phyloP scores from a whole-genome alignment of 2,888 invertebrate genomes.

The Apamea sordens region DNA sequence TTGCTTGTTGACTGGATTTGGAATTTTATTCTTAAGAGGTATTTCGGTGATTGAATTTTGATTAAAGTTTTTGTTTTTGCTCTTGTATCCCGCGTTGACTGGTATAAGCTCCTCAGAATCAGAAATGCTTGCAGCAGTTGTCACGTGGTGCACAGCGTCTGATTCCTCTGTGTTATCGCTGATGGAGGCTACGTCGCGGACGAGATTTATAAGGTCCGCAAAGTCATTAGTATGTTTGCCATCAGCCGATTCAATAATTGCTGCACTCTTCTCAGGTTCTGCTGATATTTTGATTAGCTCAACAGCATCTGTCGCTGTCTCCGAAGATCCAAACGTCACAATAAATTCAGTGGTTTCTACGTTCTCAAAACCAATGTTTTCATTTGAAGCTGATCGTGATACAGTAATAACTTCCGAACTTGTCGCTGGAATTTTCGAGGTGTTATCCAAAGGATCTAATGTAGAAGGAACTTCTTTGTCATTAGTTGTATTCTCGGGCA shows the following conservation, averaged over 20 bases:
- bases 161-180: conserved; percentile 81
- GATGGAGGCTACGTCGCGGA: conserved; percentile 87
- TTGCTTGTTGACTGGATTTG: conserved; percentile 74
- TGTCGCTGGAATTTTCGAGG: conserved; percentile 70
- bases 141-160: conserved; percentile 60
- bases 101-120: conserved; percentile 87
- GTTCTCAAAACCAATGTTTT: conserved; percentile 78
- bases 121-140: conserved; percentile 74
- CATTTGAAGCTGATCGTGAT: conserved; percentile 69
- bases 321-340: conserved; percentile 81
- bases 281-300: conserved; percentile 83
- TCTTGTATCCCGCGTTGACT: conserved; percentile 86
- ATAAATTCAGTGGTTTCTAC: conserved; percentile 85
- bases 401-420: conserved; percentile 77
- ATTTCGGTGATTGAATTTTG: conserved; percentile 86
- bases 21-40: conserved; percentile 80
- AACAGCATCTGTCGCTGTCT: conserved; percentile 82
- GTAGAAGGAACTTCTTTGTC: conserved; percentile 74
- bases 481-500: conserved; percentile 76
- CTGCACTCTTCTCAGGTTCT: conserved; percentile 77
- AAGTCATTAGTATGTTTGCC: conserved; percentile 79
- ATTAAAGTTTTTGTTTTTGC: conserved; percentile 86
- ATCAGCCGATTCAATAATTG: conserved; percentile 78
- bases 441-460: conserved; percentile 67
- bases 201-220: conserved; percentile 84